phyloP scores from a whole-genome alignment of 2,113 vertebrate genomes.

The Sapajus apella region DNA sequence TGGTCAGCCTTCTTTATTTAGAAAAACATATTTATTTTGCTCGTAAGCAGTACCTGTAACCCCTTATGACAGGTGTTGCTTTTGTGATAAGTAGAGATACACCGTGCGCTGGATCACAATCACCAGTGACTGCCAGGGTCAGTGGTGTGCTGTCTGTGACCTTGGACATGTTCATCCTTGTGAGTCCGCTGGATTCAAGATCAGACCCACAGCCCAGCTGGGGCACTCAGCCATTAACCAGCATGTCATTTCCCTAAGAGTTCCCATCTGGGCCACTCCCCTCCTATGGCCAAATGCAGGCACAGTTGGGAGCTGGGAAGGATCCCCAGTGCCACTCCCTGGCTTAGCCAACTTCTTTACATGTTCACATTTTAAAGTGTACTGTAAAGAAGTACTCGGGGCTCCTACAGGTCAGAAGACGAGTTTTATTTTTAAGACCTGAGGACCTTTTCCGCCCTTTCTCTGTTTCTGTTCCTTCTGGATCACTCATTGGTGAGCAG shows the following conservation, averaged over 20 bases:
- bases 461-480: neutral
- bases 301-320: neutral
- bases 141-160: neutral
- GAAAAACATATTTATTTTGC: neutral
- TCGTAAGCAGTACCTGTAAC: neutral
- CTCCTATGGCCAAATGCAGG: neutral
- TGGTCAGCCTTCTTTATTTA: neutral
- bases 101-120: neutral
- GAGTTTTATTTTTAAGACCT: neutral
- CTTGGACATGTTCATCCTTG: neutral
- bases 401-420: neutral
- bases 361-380: neutral
- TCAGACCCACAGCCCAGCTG: neutral
- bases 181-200: neutral
- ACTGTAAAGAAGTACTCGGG: neutral
- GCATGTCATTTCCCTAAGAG: neutral
- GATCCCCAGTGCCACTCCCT: neutral
- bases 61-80: neutral
- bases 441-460: neutral
- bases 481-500: neutral
- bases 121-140: neutral
- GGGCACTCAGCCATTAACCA: accelerated
- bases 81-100: neutral
- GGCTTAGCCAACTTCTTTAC: neutral
- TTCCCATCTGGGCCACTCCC: neutral